A percentile compares a stretch with the other conserved stretches of the same genome.
These are phyloP conservation scores for Acrocephalus arundinaceus DNA, from an alignment of 2,113 vertebrate genomes.

Conservation along the genomic window DNA sequence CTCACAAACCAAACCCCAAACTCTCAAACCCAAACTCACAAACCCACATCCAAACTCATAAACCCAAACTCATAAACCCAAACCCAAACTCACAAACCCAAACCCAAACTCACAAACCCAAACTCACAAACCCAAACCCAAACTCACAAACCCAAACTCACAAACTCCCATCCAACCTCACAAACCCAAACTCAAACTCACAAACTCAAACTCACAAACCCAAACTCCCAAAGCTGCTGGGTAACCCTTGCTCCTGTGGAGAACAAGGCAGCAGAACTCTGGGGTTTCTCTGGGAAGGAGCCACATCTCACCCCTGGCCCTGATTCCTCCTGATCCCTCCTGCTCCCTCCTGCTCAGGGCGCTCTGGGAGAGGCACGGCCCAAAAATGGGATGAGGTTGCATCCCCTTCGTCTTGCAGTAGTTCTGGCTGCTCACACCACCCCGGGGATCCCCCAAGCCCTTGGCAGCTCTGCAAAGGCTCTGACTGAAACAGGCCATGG, in stretches of 20 bases:
- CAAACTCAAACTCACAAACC: too few species aligned
- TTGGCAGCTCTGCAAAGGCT: neutral
- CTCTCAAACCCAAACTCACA: neutral
- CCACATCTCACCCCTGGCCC: neutral
- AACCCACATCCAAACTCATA: neutral
- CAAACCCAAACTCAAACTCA: too few species aligned
- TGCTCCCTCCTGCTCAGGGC: neutral
- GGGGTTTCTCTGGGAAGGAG: neutral
- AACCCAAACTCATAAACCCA: neutral
- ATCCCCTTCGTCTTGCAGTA: neutral
- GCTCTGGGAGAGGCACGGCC: neutral
- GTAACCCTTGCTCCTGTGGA: neutral
- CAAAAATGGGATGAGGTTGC: accelerated
- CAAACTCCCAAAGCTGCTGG: neutral
- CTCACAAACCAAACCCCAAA: too few species aligned
- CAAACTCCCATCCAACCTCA: too few species aligned
- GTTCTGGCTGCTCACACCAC: neutral
- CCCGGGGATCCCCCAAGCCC: neutral
- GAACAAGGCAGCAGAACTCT: neutral
- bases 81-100: too few species aligned
- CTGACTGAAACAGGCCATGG: neutral
- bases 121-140: too few species aligned
- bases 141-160: too few species aligned
- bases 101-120: too few species aligned
- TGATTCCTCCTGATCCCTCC: neutral